These are phyloP conservation scores for Boloria selene DNA, from an alignment of 2,888 invertebrate genomes.

Conservation along the genomic window DNA sequence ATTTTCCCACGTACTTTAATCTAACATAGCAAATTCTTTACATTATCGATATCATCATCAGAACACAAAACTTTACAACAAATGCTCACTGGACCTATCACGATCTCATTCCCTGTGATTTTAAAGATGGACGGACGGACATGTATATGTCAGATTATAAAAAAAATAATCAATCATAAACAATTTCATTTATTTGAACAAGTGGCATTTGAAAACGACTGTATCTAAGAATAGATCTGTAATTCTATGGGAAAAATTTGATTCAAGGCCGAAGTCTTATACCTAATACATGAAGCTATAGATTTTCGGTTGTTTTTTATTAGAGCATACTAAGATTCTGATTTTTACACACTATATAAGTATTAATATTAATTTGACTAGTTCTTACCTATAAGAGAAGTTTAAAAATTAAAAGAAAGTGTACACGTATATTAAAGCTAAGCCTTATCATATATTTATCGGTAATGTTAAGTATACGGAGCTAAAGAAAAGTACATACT, in stretches of 20 bases:
- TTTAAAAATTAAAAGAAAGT: no score
- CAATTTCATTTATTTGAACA: constrained; percentile 14
- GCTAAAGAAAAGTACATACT: no score
- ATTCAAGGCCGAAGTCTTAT: background rate
- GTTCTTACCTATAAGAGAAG: no score
- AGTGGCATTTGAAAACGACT: constrained; percentile 11
- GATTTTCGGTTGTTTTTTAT: no score
- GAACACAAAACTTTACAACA: constrained; percentile 11
- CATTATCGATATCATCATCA: constrained; percentile 17
- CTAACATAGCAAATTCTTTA: background rate
- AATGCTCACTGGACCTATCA: constrained; percentile 20
- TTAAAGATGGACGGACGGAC: constrained; percentile 13
- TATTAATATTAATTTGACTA: no score
- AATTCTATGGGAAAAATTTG: background rate
- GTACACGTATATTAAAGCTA: no score
- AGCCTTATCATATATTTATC: no score
- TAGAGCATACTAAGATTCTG: no score
- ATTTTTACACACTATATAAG: no score
- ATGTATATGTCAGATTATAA: constrained; percentile 30
- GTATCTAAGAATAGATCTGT: constrained; percentile 9
- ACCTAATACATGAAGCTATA: no score
- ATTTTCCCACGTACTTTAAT: no score
- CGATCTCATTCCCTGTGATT: constrained; percentile 10
- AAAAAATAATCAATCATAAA: constrained; percentile 27
- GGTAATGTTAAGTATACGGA: no score